A percentile compares a stretch with the other conserved stretches of the same genome.
Conservation (phyloP, 2,797 vertebrate species). For the Amniataba percoides region DNA sequence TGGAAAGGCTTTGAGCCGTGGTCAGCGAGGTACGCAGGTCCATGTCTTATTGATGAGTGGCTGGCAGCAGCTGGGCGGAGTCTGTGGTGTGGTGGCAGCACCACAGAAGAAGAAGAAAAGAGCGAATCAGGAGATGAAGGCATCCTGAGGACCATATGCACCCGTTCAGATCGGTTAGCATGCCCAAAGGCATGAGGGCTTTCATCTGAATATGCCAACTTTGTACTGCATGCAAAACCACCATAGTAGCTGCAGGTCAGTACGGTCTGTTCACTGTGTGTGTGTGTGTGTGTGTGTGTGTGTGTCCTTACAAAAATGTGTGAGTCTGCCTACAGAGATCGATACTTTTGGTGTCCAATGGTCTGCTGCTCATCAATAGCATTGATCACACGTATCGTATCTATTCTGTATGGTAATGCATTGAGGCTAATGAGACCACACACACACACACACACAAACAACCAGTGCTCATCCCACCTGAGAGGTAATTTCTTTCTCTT, state of each 20-base stretch:
- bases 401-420: slow-evolving; percentile 74
- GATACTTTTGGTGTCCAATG: slow-evolving; percentile 53
- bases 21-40: slow-evolving; percentile 75
- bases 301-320: slow-evolving; percentile 47
- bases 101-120: slow-evolving; percentile 56
- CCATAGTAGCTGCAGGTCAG: slow-evolving; percentile 67
- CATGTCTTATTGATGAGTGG: slow-evolving; percentile 84
- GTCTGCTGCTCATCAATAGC: slow-evolving; percentile 71
- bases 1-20: slow-evolving; percentile 44
- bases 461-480: slow-evolving; percentile 68
- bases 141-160: slow-evolving; percentile 74
- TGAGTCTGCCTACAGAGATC: slow-evolving; percentile 51
- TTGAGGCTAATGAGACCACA: slow-evolving; percentile 67
- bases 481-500: slow-evolving; percentile 80
- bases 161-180: slow-evolving; percentile 73
- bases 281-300: slow-evolving; percentile 34
- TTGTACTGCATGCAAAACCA: slow-evolving; percentile 61
- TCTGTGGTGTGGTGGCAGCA: slow-evolving; percentile 52
- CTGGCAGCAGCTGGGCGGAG: slow-evolving; percentile 61
- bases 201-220: slow-evolving; percentile 73
- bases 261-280: slow-evolving; percentile 41
- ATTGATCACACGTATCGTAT: slow-evolving; percentile 75
- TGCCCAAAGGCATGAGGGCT: slow-evolving; percentile 78
- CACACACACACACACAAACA: slow-evolving; percentile 29
- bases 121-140: slow-evolving; percentile 66